Base-by-base conservation (phyloP, 2,888 invertebrate species). In the Thumatha senex region DNA sequence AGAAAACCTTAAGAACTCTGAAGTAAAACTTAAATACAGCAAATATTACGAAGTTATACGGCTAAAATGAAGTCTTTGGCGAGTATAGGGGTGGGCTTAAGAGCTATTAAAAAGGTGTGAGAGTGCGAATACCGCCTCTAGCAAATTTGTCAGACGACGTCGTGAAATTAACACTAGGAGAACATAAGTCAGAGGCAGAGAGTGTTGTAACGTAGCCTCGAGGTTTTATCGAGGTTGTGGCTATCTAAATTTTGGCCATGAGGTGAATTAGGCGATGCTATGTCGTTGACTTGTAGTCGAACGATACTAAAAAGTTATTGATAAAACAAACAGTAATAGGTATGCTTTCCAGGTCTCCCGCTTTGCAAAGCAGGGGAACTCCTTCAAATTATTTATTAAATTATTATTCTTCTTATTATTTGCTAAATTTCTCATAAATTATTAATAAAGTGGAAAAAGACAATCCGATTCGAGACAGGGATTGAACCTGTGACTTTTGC, bases 101-200 rank as follows among this genome's bases (percentile, higher is more conserved):
- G 59, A 51, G 62, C 69, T 67, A 76, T 78, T 78, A 77, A 74
- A 77, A 76, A 73, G 71, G 77, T 74, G 73, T 72, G 74, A 76
- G 72, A 64, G 68, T 58, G 62, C 63, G 66, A 61, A 58, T 67
- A 62, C 62, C 68, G 78, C 82, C 80, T 74, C 71, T 51, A 74
- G 82, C 77, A 72, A 82, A 84, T 82, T 86, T 86, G 84, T 86
- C 83, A 82, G 80, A 70, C 76, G 74, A 74, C 80, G 72, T 74
- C 76, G 72, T 75, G 80, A 86, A 85, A 88, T 88, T 85, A 86
- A 87, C 88, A 86, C 84, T 78, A 75, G 70, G 72, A 67, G 83
- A 82, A 84, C 81, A 81, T 86, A 86, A 86, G 81, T 84, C 81
- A 82, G 72, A 70, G 67, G 56, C 48, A 65, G 70, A 70, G 61